phyloP scores from a whole-genome alignment of 2,113 vertebrate genomes.

The Crotalus viridis region DNA sequence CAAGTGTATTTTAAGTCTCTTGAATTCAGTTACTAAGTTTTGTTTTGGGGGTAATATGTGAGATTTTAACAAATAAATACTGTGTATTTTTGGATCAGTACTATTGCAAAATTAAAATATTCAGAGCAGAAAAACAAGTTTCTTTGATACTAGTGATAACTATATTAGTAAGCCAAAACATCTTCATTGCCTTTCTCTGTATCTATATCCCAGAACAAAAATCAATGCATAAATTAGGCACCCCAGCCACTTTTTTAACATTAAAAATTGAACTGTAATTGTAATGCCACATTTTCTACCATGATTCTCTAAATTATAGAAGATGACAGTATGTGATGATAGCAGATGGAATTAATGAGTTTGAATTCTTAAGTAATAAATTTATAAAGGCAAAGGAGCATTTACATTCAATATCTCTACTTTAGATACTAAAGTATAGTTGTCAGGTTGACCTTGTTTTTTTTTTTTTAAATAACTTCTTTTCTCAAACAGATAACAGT shows the following conservation, averaged over 20 bases:
- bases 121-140: neutral
- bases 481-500: neutral
- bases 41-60: neutral
- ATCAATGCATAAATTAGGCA: neutral
- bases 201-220: neutral
- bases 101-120: neutral
- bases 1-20: neutral
- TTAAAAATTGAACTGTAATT: neutral
- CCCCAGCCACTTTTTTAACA: neutral
- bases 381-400: neutral
- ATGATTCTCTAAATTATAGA: neutral
- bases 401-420: neutral
- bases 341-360: conserved; percentile 15
- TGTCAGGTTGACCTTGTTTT: neutral
- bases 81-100: neutral
- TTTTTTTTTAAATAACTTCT: neutral
- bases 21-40: neutral
- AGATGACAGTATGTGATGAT: conserved; percentile 12
- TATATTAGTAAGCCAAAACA: neutral
- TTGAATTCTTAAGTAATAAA: conserved; percentile 9
- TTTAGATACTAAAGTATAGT: neutral
- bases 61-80: neutral
- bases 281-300: conserved; percentile 6
- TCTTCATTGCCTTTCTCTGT: conserved; percentile 8
- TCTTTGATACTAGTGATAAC: conserved; percentile 3